A percentile compares a stretch with the other conserved stretches of the same genome.
These are phyloP conservation scores for Druon quercuslanigerum DNA, from an alignment of 1,140 invertebrate species.

Conservation along the genomic window DNA sequence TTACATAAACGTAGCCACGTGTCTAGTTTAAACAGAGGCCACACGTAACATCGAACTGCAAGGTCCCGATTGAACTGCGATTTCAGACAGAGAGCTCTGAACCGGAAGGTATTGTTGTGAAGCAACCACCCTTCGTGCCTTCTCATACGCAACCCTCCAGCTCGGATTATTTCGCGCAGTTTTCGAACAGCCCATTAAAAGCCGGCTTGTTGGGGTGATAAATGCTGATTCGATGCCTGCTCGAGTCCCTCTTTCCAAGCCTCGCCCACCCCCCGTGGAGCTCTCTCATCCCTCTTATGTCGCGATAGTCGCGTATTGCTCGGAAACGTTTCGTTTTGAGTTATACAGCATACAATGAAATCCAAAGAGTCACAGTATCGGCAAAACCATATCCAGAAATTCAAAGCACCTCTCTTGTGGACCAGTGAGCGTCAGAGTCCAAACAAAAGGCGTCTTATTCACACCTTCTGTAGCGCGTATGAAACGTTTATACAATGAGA, in stretches of 20 bases:
- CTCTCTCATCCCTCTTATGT: conserved; percentile 28
- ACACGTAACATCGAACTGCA: conserved; percentile 50
- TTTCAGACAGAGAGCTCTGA: conserved; percentile 64
- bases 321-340: background rate
- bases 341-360: conserved; percentile 6
- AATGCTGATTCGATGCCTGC: conserved; percentile 67
- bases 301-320: background rate
- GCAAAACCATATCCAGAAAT: conserved; percentile 12
- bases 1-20: conserved; percentile 71
- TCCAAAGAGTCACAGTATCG: conserved; percentile 27
- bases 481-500: conserved; percentile 11
- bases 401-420: conserved; percentile 24
- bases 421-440: background rate
- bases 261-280: conserved; percentile 26
- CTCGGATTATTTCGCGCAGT: conserved; percentile 70
- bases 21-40: conserved; percentile 70
- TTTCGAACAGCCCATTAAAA: conserved; percentile 72
- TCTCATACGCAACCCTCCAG: conserved; percentile 53
- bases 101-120: conserved; percentile 70
- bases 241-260: conserved; percentile 43
- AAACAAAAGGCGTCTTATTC: conserved; percentile 28
- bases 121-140: conserved; percentile 58
- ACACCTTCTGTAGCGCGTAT: background rate
- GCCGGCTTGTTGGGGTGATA: conserved; percentile 68
- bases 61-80: conserved; percentile 64